These are phyloP conservation scores for Phoxinus dragarum DNA, from an alignment of 2,797 vertebrate species.

Conservation along the genomic window DNA sequence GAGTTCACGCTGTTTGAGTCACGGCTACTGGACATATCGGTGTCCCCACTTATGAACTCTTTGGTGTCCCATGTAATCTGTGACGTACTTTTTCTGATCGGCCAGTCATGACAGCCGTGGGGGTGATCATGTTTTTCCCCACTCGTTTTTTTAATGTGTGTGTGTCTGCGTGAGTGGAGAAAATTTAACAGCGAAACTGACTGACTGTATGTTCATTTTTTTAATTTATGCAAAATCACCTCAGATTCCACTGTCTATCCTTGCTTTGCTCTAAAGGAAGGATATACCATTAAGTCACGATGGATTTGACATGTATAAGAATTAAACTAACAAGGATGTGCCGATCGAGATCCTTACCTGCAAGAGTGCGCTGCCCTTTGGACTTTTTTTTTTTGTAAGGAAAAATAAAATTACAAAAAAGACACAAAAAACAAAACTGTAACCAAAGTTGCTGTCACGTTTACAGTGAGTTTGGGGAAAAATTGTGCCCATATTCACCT, in stretches of 20 bases:
- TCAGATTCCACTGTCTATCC: slow-evolving; percentile 94
- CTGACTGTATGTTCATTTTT: slow-evolving; percentile 74
- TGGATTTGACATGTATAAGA: slow-evolving; percentile 72
- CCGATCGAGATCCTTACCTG: slow-evolving; percentile 81
- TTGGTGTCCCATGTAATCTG: slow-evolving; percentile 98
- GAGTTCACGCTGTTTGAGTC: slow-evolving; percentile 99
- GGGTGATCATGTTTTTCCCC: slow-evolving; percentile 66
- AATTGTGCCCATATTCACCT: slow-evolving; percentile 81
- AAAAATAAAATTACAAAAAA: slow-evolving; percentile 64
- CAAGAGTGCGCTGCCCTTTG: slow-evolving; percentile 87
- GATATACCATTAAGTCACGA: slow-evolving; percentile 79
- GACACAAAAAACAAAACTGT: slow-evolving; percentile 79
- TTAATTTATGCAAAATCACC: slow-evolving; percentile 99
- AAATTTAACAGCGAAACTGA: slow-evolving; percentile 86
- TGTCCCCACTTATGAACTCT: slow-evolving; percentile 99
- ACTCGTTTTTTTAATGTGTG: slow-evolving; percentile 62
- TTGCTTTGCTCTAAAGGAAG: slow-evolving; percentile 91
- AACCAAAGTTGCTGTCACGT: slow-evolving; percentile 99
- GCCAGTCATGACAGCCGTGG: slow-evolving; percentile 99
- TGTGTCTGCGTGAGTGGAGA: slow-evolving; percentile 87
- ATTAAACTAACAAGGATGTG: slow-evolving; percentile 66
- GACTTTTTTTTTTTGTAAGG: slow-evolving; percentile 81
- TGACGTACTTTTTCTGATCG: slow-evolving; percentile 98
- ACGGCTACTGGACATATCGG: slow-evolving; percentile 98
- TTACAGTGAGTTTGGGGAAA: slow-evolving; percentile 99